Base-by-base conservation (phyloP, 2,888 invertebrate species). In the Drosophila meridiana region DNA sequence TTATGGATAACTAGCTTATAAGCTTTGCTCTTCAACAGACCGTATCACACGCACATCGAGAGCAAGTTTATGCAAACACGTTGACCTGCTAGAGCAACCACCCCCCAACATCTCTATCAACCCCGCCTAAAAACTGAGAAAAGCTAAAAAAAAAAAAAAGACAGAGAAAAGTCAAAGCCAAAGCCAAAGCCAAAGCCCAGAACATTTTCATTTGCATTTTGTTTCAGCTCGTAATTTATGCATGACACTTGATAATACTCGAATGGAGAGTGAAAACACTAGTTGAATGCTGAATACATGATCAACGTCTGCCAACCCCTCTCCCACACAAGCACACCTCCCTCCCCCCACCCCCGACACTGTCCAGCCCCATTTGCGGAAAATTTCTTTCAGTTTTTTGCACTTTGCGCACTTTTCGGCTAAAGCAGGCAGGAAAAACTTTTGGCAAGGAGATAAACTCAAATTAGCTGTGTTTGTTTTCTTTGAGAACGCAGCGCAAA, bases 391-490 rank as follows among this genome's bases (percentile, higher is more conserved):
- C 45, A 32, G 53, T 45, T 69, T 56, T 56, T 70, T 70, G 57
- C 71, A 78, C 68, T 73, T 73, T 73, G 68, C 64, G 73, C 78
- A 72, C 62, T 74, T 73, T 78, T 74, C 58, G 69, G 66, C 56
- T 42, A 45, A 56, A 32, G 59, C 57, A 62, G 40, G 42, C 74
- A 66, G 66, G 58, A 47, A 68, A 69, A 75, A 83, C 63, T 61
- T 85, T 76, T 72, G 53, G 50, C 59, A 71, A 57, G 73, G 43
- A 85, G 83, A 85, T 85, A 88, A 83, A 85, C 75, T 86, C 87
- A 86, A 85, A 85, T 85, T 85, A 85, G 83, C 87, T 81, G 69
- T 88, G 84, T 88, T 88, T 85, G 84, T 80, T 86, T 85, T 86
- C 82, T 69, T 76, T 80, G 69, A 68, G 78, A 83, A 76, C 81